These are phyloP conservation scores for Spondyliosoma cantharus DNA, from an alignment of 2,797 vertebrate genomes.

Conservation along the genomic window DNA sequence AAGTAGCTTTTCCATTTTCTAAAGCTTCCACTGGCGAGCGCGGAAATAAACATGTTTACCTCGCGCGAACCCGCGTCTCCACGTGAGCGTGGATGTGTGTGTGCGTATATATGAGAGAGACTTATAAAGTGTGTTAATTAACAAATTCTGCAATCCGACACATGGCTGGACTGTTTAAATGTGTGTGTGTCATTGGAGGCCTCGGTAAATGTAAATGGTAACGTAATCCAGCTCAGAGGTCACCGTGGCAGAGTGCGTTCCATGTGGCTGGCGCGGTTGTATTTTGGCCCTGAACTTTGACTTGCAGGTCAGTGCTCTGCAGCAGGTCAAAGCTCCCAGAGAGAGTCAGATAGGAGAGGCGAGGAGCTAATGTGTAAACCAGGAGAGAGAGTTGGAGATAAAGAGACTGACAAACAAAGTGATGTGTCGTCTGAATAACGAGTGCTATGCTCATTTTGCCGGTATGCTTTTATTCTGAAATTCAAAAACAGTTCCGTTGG, in stretches of 20 bases:
- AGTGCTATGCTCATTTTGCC: background rate
- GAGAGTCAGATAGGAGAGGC: constrained; percentile 28
- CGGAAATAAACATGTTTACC: constrained; percentile 45
- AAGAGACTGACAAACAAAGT: background rate
- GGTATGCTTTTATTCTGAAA: background rate
- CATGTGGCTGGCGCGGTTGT: constrained; percentile 52
- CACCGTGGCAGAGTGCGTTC: constrained; percentile 18
- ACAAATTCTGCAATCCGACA: background rate
- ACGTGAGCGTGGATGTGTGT: background rate
- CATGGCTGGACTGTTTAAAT: background rate
- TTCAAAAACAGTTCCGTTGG: background rate
- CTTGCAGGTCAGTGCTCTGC: constrained; percentile 56
- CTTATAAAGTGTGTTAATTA: no score
- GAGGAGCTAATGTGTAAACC: constrained; percentile 65
- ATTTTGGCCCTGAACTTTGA: constrained; percentile 70
- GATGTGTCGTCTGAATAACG: background rate
- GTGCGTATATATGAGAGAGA: background rate
- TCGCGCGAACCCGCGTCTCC: constrained; percentile 25
- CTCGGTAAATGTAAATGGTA: background rate
- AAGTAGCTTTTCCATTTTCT: constrained; percentile 64
- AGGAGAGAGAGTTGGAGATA: constrained; percentile 34
- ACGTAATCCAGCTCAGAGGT: constrained; percentile 31
- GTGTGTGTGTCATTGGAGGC: background rate
- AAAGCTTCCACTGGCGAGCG: constrained; percentile 28
- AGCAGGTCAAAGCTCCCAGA: constrained; percentile 11